These are phyloP conservation scores for Accipiter cooperii DNA, from an alignment of 2,113 vertebrate species.

Conservation along the genomic window DNA sequence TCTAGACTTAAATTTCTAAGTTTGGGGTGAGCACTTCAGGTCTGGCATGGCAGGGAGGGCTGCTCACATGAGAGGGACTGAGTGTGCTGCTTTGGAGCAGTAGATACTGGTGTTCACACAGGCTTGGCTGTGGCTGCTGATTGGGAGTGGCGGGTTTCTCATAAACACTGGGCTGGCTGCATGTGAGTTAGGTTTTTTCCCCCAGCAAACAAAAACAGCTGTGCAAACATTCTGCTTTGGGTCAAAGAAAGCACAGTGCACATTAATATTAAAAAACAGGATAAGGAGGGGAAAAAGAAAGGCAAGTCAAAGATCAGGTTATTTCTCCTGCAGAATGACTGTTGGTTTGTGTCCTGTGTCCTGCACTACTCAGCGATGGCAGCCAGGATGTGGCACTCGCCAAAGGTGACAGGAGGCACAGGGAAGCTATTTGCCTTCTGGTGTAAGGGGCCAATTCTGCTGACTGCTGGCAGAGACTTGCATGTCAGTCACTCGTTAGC, in stretches of 20 bases:
- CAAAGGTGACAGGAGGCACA: background rate
- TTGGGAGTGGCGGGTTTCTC: accelerated
- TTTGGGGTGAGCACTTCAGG: background rate
- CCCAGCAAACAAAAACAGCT: background rate
- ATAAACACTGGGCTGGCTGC: background rate
- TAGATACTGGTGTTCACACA: background rate
- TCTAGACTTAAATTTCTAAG: background rate
- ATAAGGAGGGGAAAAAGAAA: background rate
- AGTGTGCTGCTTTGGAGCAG: background rate
- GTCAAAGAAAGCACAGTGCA: background rate
- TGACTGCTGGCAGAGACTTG: conserved; percentile 12
- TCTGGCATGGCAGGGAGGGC: background rate
- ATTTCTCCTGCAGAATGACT: background rate
- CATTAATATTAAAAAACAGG: background rate
- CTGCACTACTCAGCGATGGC: accelerated
- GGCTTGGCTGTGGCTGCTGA: background rate
- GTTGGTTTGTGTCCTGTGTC: background rate
- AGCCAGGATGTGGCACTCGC: background rate
- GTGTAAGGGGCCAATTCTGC: background rate
- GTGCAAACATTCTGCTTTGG: background rate
- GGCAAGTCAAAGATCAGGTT: background rate
- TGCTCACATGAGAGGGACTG: background rate
- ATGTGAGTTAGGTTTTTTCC: accelerated
- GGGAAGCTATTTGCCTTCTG: background rate
- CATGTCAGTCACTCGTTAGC: conserved; percentile 9